Percentiles rank a stretch among this genome's conserved stretches.
These are phyloP conservation scores for Oscheius sp. DNA, from an alignment of 2,888 invertebrate genomes.

Conservation along the genomic window DNA sequence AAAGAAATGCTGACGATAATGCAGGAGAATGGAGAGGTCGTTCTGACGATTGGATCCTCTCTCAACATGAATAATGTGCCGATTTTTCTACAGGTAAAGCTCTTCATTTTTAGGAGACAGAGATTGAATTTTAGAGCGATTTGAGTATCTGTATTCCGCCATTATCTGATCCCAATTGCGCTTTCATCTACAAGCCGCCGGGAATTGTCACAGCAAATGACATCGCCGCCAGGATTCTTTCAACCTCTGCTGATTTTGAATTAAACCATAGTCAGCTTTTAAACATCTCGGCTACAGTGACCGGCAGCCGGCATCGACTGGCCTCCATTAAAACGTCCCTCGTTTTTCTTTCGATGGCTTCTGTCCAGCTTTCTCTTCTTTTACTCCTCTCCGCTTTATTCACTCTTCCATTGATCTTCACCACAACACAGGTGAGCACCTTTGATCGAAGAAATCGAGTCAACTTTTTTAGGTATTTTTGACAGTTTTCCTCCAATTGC, in stretches of 20 bases:
- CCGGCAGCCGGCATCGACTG: constrained; percentile 44
- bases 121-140: constrained; percentile 31
- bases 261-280: constrained; percentile 39
- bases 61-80: constrained; percentile 89
- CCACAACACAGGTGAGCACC: constrained; percentile 24
- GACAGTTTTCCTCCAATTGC: constrained; percentile 39
- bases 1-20: constrained; percentile 88
- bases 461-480: too few species aligned
- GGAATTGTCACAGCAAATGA: constrained; percentile 15
- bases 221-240: constrained; percentile 39
- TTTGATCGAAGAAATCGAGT: too few species aligned
- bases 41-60: constrained; percentile 85
- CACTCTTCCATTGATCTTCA: constrained; percentile 45
- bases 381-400: constrained; percentile 36
- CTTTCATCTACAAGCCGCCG: not conserved
- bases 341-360: constrained; percentile 33
- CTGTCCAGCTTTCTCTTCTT: constrained; percentile 27
- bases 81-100: constrained; percentile 82
- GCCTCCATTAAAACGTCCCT: constrained; percentile 21
- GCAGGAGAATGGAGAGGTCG: constrained; percentile 94
- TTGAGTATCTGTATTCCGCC: constrained; percentile 41
- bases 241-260: constrained; percentile 44
- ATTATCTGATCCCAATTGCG: constrained; percentile 19
- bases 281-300: constrained; percentile 39
- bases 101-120: not conserved